Base-by-base conservation (phyloP, 2,888 invertebrate genomes). In the Athalia rosae region DNA sequence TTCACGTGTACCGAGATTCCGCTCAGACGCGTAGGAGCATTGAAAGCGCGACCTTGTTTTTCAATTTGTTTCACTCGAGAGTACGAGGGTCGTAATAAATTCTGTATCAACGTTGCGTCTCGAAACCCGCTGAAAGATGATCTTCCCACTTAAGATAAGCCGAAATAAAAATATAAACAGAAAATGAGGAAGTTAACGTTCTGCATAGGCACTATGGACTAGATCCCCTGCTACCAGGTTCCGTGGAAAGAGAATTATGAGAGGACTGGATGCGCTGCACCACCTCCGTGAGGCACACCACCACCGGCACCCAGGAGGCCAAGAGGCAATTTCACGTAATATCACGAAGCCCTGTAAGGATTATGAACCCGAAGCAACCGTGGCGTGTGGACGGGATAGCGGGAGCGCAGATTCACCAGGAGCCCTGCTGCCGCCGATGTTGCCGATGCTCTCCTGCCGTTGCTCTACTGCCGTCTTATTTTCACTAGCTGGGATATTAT, bases 261-360 rank as follows among this genome's bases (percentile, higher is more conserved):
- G 28, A 74, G 62, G 74, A 74, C 47, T 45, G 56, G 41, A 43
- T 56, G 53, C 48, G n/a, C 53, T n/a, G 53, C 28, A 53, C 11
- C 53, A 67, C 53, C 41, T 15, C 41, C 43, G 43, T 45, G 58
- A 56, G 56, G 58, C 71, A 56, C 13, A 71, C 43, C 45, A 71
- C 43, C 45, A 15, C 45, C 45, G 11, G 58, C 71, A 71, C 71
- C 56, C 71, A 58, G 71, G 71, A 59, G 61, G 74, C 59, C 74
- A 61, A 74, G 74, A 61, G 61, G 74, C 74, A 74, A 74, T 74
- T 74, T 74, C 62, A 59, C 74, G 74, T 61, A 74, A 61, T 74
- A 74, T 74, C 74, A 50, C 74, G 48, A 62, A 74, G 74, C 62
- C 74, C 62, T 47, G 74, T 59, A 47, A 61, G 62, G 74, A 74